A percentile compares a stretch with the other conserved stretches of the same genome.
phyloP scores from a whole-genome alignment of 1,140 invertebrate species.

The Wasmannia auropunctata region DNA sequence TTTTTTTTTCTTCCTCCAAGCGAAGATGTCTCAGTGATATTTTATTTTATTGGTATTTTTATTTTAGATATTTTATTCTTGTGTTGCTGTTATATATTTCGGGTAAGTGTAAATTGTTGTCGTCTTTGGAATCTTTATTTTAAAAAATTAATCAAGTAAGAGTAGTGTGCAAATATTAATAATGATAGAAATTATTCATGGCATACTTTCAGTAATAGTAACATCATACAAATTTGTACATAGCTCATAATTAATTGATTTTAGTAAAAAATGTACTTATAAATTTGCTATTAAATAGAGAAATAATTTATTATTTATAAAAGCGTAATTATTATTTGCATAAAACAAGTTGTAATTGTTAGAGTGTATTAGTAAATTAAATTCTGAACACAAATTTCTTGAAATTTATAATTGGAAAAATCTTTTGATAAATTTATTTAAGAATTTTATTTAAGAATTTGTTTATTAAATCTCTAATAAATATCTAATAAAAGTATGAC shows the following conservation, averaged over 20 bases:
- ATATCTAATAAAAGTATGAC: neutral
- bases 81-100: neutral
- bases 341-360: neutral
- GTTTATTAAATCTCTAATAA: neutral
- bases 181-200: neutral
- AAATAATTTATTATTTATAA: neutral
- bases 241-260: neutral
- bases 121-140: neutral
- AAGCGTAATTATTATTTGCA: neutral
- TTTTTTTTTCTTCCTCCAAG: neutral
- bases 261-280: neutral
- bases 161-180: neutral
- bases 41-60: neutral
- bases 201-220: neutral
- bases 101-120: neutral
- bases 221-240: neutral
- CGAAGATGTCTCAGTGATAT: neutral
- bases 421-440: neutral
- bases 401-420: neutral
- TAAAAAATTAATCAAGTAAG: neutral
- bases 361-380: neutral
- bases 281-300: neutral
- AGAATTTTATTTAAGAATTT: neutral
- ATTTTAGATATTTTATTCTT: neutral
- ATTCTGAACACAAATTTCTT: neutral